These are phyloP conservation scores for Pseudochirops cupreus DNA, from an alignment of 2,797 vertebrate species.

Conservation along the genomic window DNA sequence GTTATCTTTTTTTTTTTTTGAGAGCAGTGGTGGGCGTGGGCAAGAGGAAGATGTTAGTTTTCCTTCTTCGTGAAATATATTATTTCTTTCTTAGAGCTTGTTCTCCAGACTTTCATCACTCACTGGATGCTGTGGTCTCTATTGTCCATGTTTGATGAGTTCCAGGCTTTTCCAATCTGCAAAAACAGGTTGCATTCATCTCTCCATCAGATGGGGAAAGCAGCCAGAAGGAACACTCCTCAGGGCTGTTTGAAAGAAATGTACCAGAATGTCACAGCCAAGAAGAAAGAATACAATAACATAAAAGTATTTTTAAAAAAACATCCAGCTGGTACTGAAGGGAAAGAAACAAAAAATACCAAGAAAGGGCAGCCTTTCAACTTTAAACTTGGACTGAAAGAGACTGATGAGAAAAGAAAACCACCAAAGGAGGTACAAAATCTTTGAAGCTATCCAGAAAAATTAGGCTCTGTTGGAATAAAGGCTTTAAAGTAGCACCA, in stretches of 20 bases:
- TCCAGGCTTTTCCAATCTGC: conserved; percentile 16
- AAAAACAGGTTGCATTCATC: conserved; percentile 7
- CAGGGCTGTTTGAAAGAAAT: neutral
- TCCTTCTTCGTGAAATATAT: neutral
- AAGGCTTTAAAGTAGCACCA: neutral
- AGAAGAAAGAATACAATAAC: conserved; percentile 27
- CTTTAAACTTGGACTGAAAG: neutral
- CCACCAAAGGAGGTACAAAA: conserved; percentile 8
- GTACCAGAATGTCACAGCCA: conserved; percentile 38
- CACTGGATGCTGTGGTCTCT: neutral
- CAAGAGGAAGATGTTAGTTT: neutral
- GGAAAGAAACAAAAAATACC: conserved; percentile 13
- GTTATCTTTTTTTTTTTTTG: neutral
- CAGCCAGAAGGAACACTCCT: conserved; percentile 37
- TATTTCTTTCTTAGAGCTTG: neutral
- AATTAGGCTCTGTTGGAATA: neutral
- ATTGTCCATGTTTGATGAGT: neutral
- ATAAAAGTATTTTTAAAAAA: conserved; percentile 43
- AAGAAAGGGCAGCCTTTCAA: conserved; percentile 26
- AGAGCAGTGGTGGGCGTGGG: neutral
- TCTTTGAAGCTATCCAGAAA: neutral
- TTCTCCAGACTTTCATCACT: neutral
- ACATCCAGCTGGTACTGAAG: conserved; percentile 4
- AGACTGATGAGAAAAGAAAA: conserved; percentile 41
- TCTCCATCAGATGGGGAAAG: neutral